Conservation (phyloP, 2,888 invertebrate species). For the Sthenelais limicola region DNA sequence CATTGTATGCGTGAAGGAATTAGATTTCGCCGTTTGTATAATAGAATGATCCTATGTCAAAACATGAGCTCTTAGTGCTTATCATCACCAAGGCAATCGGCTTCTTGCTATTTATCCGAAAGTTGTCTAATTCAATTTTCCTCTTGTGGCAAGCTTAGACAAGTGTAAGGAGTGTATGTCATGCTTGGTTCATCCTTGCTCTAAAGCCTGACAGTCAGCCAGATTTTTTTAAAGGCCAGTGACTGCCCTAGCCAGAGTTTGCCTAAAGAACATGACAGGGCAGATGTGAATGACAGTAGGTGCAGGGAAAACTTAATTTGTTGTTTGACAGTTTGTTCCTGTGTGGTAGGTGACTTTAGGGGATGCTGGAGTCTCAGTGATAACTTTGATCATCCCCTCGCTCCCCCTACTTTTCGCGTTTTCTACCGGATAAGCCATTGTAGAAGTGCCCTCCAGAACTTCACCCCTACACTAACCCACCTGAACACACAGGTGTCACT, state of each 20-base stretch:
- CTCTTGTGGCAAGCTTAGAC: neutral
- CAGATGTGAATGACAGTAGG: neutral
- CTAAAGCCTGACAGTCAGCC: no score
- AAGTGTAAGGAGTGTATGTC: no score
- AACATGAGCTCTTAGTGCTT: neutral
- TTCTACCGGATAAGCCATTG: no score
- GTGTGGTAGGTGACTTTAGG: neutral
- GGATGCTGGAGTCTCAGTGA: no score
- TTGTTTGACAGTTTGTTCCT: constrained; percentile 1
- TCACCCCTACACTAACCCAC: neutral
- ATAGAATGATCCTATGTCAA: no score
- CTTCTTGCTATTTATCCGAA: constrained; percentile 26
- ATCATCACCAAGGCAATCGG: constrained; percentile 13
- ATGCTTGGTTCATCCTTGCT: no score
- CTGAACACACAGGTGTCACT: constrained; percentile 30
- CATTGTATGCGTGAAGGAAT: no score
- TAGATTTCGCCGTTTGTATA: no score
- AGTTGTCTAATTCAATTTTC: constrained; percentile 38
- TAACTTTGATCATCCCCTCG: neutral
- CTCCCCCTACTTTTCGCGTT: no score
- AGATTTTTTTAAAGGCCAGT: no score
- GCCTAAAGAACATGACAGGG: no score
- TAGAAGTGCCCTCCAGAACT: neutral
- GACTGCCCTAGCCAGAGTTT: no score
- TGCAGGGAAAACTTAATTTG: constrained; percentile 35